Evolutionary conservation across 2,888 invertebrate genomes (phyloP).

Genomic region (Horisme vitalbata): DNA sequence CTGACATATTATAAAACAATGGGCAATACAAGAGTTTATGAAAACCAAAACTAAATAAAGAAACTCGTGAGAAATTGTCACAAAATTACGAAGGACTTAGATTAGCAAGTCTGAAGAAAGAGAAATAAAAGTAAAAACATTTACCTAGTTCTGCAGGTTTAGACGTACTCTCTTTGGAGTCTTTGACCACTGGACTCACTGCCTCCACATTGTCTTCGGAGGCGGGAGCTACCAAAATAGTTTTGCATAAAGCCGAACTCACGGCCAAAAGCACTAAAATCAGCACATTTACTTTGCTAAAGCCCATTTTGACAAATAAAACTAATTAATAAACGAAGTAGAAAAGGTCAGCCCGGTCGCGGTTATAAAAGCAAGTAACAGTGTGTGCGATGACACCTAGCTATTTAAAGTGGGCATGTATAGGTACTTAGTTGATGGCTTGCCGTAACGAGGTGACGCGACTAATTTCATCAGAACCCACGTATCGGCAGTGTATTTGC

Average conservation of each 20-base stretch:
- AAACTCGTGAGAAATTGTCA: not conserved
- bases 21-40: no score
- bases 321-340: not conserved
- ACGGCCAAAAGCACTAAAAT: slow-evolving; percentile 15
- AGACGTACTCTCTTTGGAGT: not conserved
- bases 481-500: slow-evolving; percentile 4
- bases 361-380: slow-evolving; percentile 14
- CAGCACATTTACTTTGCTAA: slow-evolving; percentile 7
- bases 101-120: not conserved
- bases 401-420: slow-evolving; percentile 5
- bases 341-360: slow-evolving; percentile 11
- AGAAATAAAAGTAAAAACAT: not conserved
- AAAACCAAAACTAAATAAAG: no score
- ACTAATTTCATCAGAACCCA: slow-evolving; percentile 21
- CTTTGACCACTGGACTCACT: not conserved
- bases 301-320: slow-evolving; percentile 8
- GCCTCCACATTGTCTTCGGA: slow-evolving; percentile 4
- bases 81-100: not conserved
- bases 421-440: slow-evolving; percentile 11
- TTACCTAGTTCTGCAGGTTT: slow-evolving; percentile 3
- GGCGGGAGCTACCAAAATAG: slow-evolving; percentile 4
- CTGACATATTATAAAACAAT: no score
- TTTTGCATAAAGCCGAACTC: slow-evolving; percentile 13
- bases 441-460: slow-evolving; percentile 26
- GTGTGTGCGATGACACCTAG: slow-evolving; percentile 3